These are phyloP conservation scores for Diaperis boleti DNA, from an alignment of 2,888 invertebrate genomes.

Conservation along the genomic window DNA sequence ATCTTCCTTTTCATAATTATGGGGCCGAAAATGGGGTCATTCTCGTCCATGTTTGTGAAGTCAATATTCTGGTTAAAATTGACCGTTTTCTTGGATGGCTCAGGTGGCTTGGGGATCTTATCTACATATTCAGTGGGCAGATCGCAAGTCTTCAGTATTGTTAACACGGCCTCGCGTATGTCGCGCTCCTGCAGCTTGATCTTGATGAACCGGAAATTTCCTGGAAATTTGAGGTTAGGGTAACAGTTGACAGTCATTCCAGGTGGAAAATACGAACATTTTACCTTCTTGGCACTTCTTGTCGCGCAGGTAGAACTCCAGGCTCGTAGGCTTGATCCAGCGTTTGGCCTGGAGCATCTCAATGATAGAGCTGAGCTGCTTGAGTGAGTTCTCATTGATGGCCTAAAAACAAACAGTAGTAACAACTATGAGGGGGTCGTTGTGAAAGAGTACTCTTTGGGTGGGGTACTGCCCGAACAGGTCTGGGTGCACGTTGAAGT, in stretches of 20 bases:
- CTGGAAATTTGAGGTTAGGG: conserved; percentile 61
- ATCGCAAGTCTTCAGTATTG: conserved; percentile 83
- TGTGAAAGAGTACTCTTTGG: conserved; percentile 75
- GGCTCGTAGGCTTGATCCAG: conserved; percentile 71
- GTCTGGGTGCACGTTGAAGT: conserved; percentile 96
- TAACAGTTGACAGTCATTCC: neutral
- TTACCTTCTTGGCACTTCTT: conserved; percentile 53
- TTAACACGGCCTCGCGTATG: conserved; percentile 79
- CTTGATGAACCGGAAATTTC: conserved; percentile 79
- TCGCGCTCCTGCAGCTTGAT: conserved; percentile 78
- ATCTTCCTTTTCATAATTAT: conserved; percentile 68
- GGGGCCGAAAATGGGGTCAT: conserved; percentile 70
- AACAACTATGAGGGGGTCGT: too few species aligned
- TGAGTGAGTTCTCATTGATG: conserved; percentile 91
- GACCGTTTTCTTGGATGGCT: conserved; percentile 38
- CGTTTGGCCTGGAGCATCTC: conserved; percentile 80
- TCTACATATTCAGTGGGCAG: conserved; percentile 90
- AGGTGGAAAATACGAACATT: conserved; percentile 30
- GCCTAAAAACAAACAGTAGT: too few species aligned
- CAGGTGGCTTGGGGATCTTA: conserved; percentile 71
- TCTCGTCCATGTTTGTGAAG: conserved; percentile 63
- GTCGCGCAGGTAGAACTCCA: conserved; percentile 85
- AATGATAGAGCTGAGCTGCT: conserved; percentile 87
- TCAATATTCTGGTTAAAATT: conserved; percentile 54
- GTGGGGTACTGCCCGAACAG: conserved; percentile 92